Conservation (phyloP, 92 coral and sea anemone species). For the Epizoanthus illoricatus region DNA sequence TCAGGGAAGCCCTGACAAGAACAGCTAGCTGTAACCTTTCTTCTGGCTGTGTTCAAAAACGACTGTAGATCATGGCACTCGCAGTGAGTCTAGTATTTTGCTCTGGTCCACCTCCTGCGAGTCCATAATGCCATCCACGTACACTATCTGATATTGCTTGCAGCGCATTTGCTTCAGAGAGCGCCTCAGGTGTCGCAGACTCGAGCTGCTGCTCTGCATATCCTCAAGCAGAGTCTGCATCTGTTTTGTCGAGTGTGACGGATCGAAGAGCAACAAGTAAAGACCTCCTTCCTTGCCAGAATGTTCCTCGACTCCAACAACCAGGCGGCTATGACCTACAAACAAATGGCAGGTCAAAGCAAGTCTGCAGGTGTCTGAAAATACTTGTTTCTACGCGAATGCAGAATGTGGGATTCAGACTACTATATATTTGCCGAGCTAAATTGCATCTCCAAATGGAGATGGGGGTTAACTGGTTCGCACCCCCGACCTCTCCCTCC, state of each 20-base stretch:
- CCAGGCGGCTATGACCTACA: conserved; percentile 94
- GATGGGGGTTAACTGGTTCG: no score
- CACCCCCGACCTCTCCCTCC: no score
- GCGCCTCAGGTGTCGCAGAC: conserved; percentile 76
- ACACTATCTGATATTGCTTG: conserved; percentile 94
- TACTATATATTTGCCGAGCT: no score
- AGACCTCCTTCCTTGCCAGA: conserved; percentile 83
- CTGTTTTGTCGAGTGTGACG: conserved; percentile 87
- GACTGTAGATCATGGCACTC: conserved; percentile 55
- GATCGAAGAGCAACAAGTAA: conserved; percentile 83
- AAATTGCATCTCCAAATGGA: no score
- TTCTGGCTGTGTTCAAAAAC: no score
- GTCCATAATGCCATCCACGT: conserved; percentile 87
- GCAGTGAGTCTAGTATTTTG: conserved; percentile 55
- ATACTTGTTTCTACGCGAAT: no score
- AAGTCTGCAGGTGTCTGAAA: no score
- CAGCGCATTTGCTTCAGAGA: conserved; percentile 90
- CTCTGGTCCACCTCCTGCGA: conserved; percentile 77
- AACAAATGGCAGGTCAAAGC: background rate
- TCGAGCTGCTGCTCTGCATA: conserved; percentile 71
- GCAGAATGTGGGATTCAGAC: no score
- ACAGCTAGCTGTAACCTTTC: no score
- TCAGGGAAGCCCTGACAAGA: no score
- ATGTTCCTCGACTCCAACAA: conserved; percentile 92
- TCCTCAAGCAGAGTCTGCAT: conserved; percentile 81